These are phyloP conservation scores for Eulimnadia texana DNA, from an alignment of 1,140 invertebrate genomes.

Conservation along the genomic window DNA sequence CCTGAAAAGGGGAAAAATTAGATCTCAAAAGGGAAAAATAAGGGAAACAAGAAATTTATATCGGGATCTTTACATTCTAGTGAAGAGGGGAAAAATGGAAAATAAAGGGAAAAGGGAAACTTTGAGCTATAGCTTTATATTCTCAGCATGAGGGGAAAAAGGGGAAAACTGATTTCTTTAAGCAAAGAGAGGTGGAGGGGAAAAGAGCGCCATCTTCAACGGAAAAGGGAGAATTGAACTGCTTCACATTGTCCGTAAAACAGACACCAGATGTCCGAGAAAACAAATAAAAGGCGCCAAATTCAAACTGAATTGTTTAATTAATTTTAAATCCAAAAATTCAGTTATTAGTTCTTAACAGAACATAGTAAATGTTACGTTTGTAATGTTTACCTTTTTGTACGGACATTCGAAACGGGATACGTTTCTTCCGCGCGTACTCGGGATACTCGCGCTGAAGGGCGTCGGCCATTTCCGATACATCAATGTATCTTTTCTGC, in stretches of 20 bases:
- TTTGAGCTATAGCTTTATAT: no score
- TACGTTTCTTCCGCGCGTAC: conserved; percentile 49
- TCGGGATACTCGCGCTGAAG: conserved; percentile 52
- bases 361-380: conserved; percentile 10
- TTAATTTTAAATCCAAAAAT: neutral
- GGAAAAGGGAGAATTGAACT: no score
- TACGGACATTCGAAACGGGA: conserved; percentile 47
- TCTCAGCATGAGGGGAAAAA: no score
- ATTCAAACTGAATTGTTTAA: conserved; percentile 8
- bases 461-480: conserved; percentile 52
- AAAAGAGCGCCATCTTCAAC: no score
- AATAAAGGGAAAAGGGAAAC: no score
- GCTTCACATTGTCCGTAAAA: neutral
- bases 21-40: no score
- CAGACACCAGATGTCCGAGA: neutral
- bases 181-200: no score
- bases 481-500: conserved; percentile 43
- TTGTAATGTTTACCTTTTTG: conserved; percentile 32
- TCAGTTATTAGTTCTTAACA: conserved; percentile 2
- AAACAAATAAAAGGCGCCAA: neutral
- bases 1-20: no score
- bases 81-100: no score
- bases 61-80: neutral
- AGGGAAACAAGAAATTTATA: no score
- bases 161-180: no score